Evolutionary conservation across 2,797 vertebrate genomes (phyloP).

Genomic region (Melanotaenia maccullochi): DNA sequence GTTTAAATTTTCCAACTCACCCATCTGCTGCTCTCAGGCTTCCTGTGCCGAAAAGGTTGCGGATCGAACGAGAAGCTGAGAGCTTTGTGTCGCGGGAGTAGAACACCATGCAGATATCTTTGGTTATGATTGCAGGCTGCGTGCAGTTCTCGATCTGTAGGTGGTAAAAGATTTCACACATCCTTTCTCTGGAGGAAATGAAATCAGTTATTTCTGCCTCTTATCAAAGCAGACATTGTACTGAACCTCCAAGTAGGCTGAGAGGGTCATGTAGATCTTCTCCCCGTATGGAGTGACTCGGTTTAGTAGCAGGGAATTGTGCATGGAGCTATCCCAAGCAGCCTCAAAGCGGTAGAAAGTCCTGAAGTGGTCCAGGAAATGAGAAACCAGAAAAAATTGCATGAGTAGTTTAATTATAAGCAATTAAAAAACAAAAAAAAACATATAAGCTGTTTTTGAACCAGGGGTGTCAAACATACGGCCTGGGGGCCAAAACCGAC

Average conservation of each 20-base stretch:
- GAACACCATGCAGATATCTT: slow-evolving; percentile 99
- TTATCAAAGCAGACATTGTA: slow-evolving; percentile 14
- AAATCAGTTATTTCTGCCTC: slow-evolving; percentile 15
- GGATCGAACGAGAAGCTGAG: slow-evolving; percentile 92
- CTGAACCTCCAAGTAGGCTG: slow-evolving; percentile 94
- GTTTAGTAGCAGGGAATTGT: slow-evolving; percentile 96
- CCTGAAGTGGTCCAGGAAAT: slow-evolving; percentile 74
- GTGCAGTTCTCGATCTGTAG: slow-evolving; percentile 95
- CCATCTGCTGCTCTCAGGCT: slow-evolving; percentile 90
- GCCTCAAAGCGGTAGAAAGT: slow-evolving; percentile 96
- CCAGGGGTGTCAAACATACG: too few species aligned
- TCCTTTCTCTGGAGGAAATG: slow-evolving; percentile 17
- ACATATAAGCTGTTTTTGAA: slow-evolving; percentile 16
- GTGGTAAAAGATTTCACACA: slow-evolving; percentile 35
- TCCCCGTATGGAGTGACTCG: slow-evolving; percentile 95
- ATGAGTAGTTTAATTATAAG: slow-evolving; percentile 7
- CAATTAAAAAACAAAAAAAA: too few species aligned
- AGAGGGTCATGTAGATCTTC: slow-evolving; percentile 99
- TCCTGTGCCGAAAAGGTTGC: slow-evolving; percentile 94
- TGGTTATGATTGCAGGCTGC: slow-evolving; percentile 94
- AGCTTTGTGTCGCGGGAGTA: slow-evolving; percentile 96
- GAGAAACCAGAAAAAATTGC: slow-evolving; percentile 15
- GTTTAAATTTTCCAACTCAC: slow-evolving; percentile 70
- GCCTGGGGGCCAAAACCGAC: too few species aligned
- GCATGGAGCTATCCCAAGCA: slow-evolving; percentile 98